Conservation (phyloP, 2,797 vertebrate genomes). For the Poecile montanus region DNA sequence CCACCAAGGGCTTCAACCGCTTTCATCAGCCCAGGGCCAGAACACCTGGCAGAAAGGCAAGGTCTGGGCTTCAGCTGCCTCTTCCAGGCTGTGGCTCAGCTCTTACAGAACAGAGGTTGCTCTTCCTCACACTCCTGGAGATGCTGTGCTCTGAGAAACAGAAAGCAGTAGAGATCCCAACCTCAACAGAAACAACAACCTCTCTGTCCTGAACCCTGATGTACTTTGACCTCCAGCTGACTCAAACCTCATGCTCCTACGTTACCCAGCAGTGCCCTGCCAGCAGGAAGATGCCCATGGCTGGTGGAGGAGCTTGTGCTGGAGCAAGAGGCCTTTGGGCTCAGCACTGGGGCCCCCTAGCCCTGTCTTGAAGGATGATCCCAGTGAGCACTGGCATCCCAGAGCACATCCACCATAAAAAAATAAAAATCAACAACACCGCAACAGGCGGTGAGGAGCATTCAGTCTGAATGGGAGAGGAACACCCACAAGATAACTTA, state of each 20-base stretch:
- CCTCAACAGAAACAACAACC: not conserved
- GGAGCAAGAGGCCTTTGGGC: not conserved
- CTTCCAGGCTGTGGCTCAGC: not conserved
- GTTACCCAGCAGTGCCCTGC: not conserved
- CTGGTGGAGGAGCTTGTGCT: not conserved
- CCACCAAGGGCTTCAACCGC: not conserved
- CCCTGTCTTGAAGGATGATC: not conserved
- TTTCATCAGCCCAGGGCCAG: fast-evolving
- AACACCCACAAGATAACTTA: fast-evolving
- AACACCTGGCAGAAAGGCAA: not conserved
- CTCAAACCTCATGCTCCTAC: fast-evolving
- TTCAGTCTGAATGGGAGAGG: not conserved
- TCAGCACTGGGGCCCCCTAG: not conserved
- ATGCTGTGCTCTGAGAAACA: not conserved
- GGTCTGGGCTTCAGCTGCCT: not conserved
- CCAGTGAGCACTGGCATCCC: fast-evolving
- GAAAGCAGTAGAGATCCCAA: not conserved
- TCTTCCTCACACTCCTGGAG: not conserved
- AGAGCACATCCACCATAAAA: not conserved
- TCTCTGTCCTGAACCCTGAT: not conserved
- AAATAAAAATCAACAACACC: fast-evolving
- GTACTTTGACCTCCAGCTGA: fast-evolving
- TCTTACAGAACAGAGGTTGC: not conserved
- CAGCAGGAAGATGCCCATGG: not conserved
- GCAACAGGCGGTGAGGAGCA: not conserved